Percentiles rank a stretch among this genome's conserved stretches.
Conservation (phyloP, 2,113 vertebrate genomes). For the Microcebus griseorufus region DNA sequence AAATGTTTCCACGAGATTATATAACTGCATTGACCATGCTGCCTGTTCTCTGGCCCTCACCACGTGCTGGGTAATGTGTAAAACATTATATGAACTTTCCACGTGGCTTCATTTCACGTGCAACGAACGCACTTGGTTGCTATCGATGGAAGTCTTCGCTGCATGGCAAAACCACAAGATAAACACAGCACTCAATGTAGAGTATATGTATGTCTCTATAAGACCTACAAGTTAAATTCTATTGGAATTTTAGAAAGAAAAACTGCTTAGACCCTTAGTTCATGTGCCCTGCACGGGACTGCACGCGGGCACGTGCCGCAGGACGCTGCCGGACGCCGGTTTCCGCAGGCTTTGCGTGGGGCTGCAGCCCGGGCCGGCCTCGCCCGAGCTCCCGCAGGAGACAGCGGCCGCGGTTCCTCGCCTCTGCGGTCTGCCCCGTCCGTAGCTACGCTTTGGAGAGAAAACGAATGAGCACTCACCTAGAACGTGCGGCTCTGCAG, state of each 20-base stretch:
- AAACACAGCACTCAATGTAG: not conserved
- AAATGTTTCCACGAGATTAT: not conserved
- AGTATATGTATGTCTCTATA: not conserved
- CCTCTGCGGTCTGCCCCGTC: too few species aligned
- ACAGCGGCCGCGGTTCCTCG: too few species aligned
- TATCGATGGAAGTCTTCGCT: not conserved
- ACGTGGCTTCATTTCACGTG: not conserved
- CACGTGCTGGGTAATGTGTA: fast-evolving
- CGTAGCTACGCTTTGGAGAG: not conserved
- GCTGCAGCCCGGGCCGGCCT: not conserved
- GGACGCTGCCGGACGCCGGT: not conserved
- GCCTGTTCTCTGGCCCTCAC: not conserved
- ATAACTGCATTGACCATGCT: not conserved
- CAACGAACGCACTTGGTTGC: not conserved
- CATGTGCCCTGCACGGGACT: not conserved
- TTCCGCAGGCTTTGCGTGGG: not conserved
- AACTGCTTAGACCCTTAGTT: not conserved
- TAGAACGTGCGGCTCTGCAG: not conserved
- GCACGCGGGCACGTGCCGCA: not conserved
- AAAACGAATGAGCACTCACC: not conserved
- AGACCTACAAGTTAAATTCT: not conserved
- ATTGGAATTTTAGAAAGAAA: not conserved
- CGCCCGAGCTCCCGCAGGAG: not conserved
- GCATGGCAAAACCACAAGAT: not conserved
- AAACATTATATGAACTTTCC: not conserved